These are phyloP conservation scores for Drosophila mayaguana DNA, from an alignment of 2,888 invertebrate species.

Conservation along the genomic window DNA sequence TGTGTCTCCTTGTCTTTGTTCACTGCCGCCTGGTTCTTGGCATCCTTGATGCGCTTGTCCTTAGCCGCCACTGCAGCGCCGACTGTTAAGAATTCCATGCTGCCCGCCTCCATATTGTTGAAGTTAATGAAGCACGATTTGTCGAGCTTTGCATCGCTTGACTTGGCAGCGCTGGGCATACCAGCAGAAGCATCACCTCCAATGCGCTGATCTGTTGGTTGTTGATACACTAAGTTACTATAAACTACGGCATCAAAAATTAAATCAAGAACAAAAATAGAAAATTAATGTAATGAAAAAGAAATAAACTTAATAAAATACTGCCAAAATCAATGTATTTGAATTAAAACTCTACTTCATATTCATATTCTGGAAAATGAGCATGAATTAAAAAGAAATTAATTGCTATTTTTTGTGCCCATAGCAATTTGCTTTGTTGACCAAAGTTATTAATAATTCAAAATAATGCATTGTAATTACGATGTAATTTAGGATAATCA, in stretches of 20 bases:
- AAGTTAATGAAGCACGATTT: conserved; percentile 76
- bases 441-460: background rate
- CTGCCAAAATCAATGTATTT: background rate
- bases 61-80: conserved; percentile 95
- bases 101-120: conserved; percentile 82
- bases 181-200: conserved; percentile 51
- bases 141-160: conserved; percentile 63
- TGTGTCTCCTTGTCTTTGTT: conserved; percentile 82
- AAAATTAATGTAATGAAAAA: conserved; percentile 48
- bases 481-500: background rate
- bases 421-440: too few species aligned
- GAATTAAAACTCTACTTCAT: background rate
- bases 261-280: conserved; percentile 40
- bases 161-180: conserved; percentile 36
- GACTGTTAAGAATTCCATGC: conserved; percentile 89
- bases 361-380: background rate
- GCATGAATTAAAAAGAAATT: background rate
- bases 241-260: conserved; percentile 75
- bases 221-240: conserved; percentile 80
- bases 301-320: background rate
- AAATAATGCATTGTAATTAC: background rate
- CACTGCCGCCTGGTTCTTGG: conserved; percentile 87
- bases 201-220: conserved; percentile 75
- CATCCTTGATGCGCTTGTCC: conserved; percentile 94
- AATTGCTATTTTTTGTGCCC: background rate